Evolutionary conservation across 2,888 invertebrate species (phyloP), one percentile per base, ranked within the genome.

Genomic region (Acanthosepion esculentum): DNA sequence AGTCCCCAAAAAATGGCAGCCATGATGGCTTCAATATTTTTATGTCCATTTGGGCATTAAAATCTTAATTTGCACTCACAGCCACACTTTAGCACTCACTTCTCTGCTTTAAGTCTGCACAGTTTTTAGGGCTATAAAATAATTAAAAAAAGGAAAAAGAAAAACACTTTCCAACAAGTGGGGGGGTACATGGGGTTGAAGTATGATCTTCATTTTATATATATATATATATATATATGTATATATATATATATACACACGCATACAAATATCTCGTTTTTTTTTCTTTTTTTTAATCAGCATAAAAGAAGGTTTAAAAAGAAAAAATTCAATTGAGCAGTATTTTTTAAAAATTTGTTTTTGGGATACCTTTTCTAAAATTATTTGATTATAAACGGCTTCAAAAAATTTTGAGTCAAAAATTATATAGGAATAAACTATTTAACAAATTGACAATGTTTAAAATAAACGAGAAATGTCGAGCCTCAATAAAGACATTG

Each of bases 401-500:
- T 59, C 59, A 59, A 59, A 59, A 8, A 78, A n/a, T 78, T n/a
- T n/a, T 33, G 23, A 23, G 0, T n/a, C 12, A 78, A 78, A n/a
- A n/a, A 78, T 78, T 3, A 78, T n/a, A 29, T 78, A 78, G 78
- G 78, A 78, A 29, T 78, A 10, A 78, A 78, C 8, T 8, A 78
- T 78, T 78, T 78, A n/a, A n/a, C 15, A 78, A 78, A n/a, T 78
- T 78, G 78, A n/a, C 15, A 78, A 78, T 78, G 78, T 33, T 78
- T 78, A 78, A 78, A 78, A 78, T 78, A 78, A 78, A 78, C 78
- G n/a, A 78, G 78, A 78, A 78, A 78, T 78, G 78, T 78, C 78
- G n/a, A 78, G 78, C n/a, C 78, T 78, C 78, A 78, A 78, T 78
- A 78, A 78, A 78, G 78, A 78, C 78, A 78, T 78, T 78, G 78